These are phyloP conservation scores for Yponomeuta cagnagella DNA, from an alignment of 2,888 invertebrate genomes.

Conservation along the genomic window DNA sequence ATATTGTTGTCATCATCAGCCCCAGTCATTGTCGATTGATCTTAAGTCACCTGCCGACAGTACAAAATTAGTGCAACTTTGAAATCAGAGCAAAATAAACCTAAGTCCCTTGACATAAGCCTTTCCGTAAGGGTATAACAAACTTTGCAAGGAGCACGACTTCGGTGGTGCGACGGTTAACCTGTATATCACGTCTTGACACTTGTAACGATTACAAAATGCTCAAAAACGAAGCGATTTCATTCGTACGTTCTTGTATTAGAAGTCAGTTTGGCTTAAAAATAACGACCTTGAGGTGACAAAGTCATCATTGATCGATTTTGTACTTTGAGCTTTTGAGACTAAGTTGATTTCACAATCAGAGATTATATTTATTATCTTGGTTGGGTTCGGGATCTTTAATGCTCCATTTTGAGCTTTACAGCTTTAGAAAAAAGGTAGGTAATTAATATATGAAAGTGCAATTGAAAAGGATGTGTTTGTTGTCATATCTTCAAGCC, in stretches of 20 bases:
- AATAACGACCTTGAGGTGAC: not conserved
- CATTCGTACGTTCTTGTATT: slow-evolving; percentile 6
- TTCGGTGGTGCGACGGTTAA: slow-evolving; percentile 53
- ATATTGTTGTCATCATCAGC: slow-evolving; percentile 41
- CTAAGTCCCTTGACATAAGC: slow-evolving; percentile 26
- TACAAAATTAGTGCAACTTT: slow-evolving; percentile 18
- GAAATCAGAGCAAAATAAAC: slow-evolving; percentile 19
- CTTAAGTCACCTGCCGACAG: slow-evolving; percentile 28
- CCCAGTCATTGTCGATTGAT: slow-evolving; percentile 32
- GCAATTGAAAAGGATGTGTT: slow-evolving; percentile 17
- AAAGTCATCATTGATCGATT: not conserved
- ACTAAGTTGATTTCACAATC: too few species aligned
- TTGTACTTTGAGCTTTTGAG: not conserved
- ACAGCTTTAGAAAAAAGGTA: not conserved
- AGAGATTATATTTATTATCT: not conserved
- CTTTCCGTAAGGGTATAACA: slow-evolving; percentile 17
- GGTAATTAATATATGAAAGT: not conserved
- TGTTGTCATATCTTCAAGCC: slow-evolving; percentile 32
- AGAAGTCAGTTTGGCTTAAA: slow-evolving; percentile 19
- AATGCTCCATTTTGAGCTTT: not conserved
- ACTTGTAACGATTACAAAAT: slow-evolving; percentile 35
- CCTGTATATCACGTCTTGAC: slow-evolving; percentile 58
- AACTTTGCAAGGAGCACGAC: slow-evolving; percentile 27
- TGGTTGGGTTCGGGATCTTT: not conserved
- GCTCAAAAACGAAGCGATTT: slow-evolving; percentile 14